Base-by-base conservation (phyloP, 2,888 invertebrate species). In the Luperina testacea region DNA sequence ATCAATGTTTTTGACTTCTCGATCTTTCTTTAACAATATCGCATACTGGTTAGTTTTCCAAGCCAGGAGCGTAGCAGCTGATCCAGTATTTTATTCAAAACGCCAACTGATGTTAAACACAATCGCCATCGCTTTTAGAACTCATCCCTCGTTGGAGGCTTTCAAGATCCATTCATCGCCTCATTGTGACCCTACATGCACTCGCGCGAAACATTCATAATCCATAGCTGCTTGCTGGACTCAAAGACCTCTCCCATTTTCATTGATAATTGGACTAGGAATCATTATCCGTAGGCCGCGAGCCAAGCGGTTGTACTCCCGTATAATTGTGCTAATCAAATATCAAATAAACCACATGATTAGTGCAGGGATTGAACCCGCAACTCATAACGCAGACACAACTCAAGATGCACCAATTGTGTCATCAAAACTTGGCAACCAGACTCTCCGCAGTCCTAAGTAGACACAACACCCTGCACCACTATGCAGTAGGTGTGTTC, bases 361-460 rank as follows among this genome's bases (percentile, higher is more conserved):
- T 24, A 11, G 38, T 15, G 67, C 71, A 27, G 73, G 70, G 0
- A 61, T 84, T 67, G 84, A 82, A 82, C 80, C 71, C 13, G 9
- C 67, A 3, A 45, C n/a, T 32, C 8, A 69, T 8, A 24, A 53
- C 0, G 9, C 57, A 24, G 20, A 32, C 20, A 63, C 17, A 17
- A 17, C 24, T 51, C 13, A 27, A 38, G 24, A 27, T 59, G 32
- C 15, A 79, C 38, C 11, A 45, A 64, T 45, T 1, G 11, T 20
- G 71, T 57, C 17, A 24, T 20, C n/a, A n/a, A 63, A 15, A 53
- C 59, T 81, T 32, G 77, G 77, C 77, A 61, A 53, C 24, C 20
- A 61, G 80, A 24, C 38, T 69, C 20, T 53, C 8, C 20, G 11
- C 17, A 11, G 38, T 32, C 13, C n/a, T 2, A 15, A 38, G 42